phyloP scores from a whole-genome alignment of 2,113 vertebrate species.

The Chiloscyllium plagiosum region DNA sequence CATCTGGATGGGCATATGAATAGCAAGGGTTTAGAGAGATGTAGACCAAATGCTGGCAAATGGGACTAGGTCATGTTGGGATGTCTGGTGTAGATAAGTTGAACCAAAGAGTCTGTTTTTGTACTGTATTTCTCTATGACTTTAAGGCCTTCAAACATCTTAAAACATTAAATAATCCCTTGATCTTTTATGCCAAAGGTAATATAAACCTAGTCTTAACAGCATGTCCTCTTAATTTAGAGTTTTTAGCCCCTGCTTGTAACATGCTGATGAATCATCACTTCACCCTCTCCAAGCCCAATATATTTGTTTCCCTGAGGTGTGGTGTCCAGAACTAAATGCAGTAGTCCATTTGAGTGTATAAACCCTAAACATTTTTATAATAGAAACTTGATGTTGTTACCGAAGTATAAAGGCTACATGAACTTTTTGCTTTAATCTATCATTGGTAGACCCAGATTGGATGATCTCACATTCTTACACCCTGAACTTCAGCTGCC shows the following conservation, averaged over 20 bases:
- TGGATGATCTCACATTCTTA: too few species aligned
- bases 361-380: background rate
- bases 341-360: background rate
- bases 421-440: background rate
- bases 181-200: background rate
- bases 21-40: too few species aligned
- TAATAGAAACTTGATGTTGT: background rate
- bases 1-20: too few species aligned
- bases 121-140: too few species aligned
- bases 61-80: too few species aligned
- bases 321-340: background rate
- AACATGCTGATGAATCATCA: too few species aligned
- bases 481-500: background rate
- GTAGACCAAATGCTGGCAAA: too few species aligned
- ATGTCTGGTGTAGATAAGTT: too few species aligned
- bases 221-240: background rate
- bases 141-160: background rate
- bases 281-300: background rate
- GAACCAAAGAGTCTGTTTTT: too few species aligned
- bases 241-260: background rate
- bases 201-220: background rate
- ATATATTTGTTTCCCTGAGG: background rate
- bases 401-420: background rate
- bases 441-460: background rate
- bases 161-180: background rate